Evolutionary conservation across 2,888 invertebrate species (phyloP), one percentile per base, ranked within the genome.

Genomic region (Lithophane semibrunnea): DNA sequence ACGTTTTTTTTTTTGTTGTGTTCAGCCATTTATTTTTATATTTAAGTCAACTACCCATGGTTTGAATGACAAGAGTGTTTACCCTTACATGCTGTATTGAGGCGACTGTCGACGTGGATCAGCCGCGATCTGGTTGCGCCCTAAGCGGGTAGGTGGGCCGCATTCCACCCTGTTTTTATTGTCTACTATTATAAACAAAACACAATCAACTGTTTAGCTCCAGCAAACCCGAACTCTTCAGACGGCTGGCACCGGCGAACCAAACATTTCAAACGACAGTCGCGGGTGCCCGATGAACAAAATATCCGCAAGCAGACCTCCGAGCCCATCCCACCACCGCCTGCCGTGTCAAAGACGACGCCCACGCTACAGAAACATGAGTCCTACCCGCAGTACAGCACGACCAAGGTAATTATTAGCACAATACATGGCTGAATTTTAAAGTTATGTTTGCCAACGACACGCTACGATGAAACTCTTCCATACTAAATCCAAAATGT

Each of bases 311-410:
- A 93, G 80, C 96, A 95, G 81, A 63, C 76, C 0, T 96, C 95
- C 0, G 95, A 95, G 83, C 95, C 95, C 0, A 83, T 88, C 58
- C 92, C 91, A 0, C 82, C 91, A 5, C 66, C 89, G 2, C 49
- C 82, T n/a, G 9, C 80, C 85, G 9, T 78, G 70, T 21, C 88
- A 86, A 85, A 74, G 12, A 44, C 79, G 12, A 73, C 83, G 13
- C 89, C 91, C 1, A 74, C 90, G 18, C 91, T 96, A 4, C 93
- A 92, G 88, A 96, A 95, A 83, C 94, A 96, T 80, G 93, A 94
- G 68, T 96, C 96, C 2, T 96, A 95, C 81, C 96, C 96, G 42
- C 96, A 95, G 79, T 95, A 94, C 79, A 86, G 86, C 3, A 63
- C 90, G 12, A 54, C 90, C 1, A 94, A 92, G 94, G 95, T 94